phyloP scores from a whole-genome alignment of 1,140 invertebrate genomes.

The Gonatopus flavifemur region DNA sequence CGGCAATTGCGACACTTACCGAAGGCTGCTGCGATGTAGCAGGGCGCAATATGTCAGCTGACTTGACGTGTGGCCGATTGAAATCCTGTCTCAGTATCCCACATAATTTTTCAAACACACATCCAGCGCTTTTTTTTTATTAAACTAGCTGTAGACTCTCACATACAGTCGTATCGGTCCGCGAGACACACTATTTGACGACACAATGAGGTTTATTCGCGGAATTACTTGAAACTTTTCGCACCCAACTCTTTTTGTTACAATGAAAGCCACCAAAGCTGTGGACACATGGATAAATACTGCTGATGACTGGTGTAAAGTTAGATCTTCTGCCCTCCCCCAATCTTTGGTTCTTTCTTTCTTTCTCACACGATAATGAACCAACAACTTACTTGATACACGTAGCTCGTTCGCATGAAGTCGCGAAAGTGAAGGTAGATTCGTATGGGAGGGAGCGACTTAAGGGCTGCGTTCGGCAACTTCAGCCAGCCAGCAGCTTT shows the following conservation, averaged over 20 bases:
- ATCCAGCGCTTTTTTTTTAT: slow-evolving; percentile 25
- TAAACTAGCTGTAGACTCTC: background rate
- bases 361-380: too few relatives aligned
- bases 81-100: slow-evolving; percentile 51
- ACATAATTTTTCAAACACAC: slow-evolving; percentile 52
- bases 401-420: too few relatives aligned
- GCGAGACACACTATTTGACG: slow-evolving; percentile 25
- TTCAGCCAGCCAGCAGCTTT: too few relatives aligned
- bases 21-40: slow-evolving; percentile 57
- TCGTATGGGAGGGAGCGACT: too few relatives aligned
- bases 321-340: slow-evolving; percentile 32
- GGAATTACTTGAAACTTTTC: slow-evolving; percentile 5
- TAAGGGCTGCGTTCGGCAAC: too few relatives aligned
- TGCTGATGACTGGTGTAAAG: slow-evolving; percentile 41
- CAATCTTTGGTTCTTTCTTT: too few relatives aligned
- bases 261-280: slow-evolving; percentile 21
- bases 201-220: slow-evolving; percentile 3
- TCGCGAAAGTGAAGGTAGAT: too few relatives aligned
- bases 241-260: slow-evolving; percentile 15
- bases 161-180: slow-evolving; percentile 10
- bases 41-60: slow-evolving; percentile 60
- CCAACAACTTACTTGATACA: too few relatives aligned
- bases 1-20: slow-evolving; percentile 50
- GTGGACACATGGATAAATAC: slow-evolving; percentile 38
- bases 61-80: slow-evolving; percentile 56